These are phyloP conservation scores for Aix galericulata DNA, from an alignment of 2,113 vertebrate species.

Conservation along the genomic window DNA sequence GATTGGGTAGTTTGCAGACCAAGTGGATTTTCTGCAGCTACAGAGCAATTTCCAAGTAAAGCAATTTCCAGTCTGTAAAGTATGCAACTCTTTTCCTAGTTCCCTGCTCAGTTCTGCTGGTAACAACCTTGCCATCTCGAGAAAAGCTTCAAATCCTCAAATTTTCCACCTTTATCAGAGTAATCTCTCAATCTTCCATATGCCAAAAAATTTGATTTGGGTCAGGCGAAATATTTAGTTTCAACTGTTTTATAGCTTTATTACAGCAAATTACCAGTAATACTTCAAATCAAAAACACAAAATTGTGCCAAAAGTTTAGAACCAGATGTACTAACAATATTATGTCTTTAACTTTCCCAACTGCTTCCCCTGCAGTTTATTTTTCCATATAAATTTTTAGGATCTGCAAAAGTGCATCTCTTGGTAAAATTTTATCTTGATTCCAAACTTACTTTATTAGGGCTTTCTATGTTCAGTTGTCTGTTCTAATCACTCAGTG, in stretches of 20 bases:
- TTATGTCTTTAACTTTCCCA: neutral
- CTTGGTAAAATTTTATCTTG: neutral
- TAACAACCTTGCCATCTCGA: neutral
- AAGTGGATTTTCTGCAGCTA: constrained; percentile 30
- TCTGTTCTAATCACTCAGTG: neutral
- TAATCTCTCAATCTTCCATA: neutral
- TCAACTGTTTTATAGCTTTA: neutral
- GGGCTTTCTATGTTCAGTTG: neutral
- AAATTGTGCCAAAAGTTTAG: constrained; percentile 12
- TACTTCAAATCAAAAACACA: neutral
- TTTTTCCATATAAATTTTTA: neutral
- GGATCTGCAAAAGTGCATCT: neutral
- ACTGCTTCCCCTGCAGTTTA: neutral
- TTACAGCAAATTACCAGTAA: constrained; percentile 13
- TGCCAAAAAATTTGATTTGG: neutral
- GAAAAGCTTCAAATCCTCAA: neutral
- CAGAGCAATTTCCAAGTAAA: neutral
- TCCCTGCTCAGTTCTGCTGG: neutral
- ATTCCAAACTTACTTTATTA: neutral
- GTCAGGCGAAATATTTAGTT: neutral
- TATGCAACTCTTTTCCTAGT: neutral
- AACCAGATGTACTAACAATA: constrained; percentile 14
- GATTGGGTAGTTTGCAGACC: constrained; percentile 7
- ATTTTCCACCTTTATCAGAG: constrained; percentile 2
- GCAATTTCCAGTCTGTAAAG: neutral